These are phyloP conservation scores for Anodontia alba DNA, from an alignment of 2,888 invertebrate genomes.

Conservation along the genomic window DNA sequence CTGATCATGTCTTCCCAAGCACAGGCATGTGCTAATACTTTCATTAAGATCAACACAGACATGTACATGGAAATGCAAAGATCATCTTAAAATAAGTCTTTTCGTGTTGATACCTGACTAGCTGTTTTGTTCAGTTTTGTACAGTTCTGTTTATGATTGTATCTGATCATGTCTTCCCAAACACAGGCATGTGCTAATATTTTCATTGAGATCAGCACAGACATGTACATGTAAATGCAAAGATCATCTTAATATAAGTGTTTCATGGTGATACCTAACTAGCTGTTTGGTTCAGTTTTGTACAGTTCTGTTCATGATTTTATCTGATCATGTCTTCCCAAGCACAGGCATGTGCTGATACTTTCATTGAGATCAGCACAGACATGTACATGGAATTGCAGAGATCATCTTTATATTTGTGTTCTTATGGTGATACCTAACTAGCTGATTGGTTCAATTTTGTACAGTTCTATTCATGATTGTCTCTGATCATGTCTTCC, in stretches of 20 bases:
- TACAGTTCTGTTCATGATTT: too few relatives aligned
- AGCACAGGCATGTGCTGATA: slow-evolving; percentile 2
- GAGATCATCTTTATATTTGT: too few relatives aligned
- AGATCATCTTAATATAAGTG: not conserved
- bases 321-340: not conserved
- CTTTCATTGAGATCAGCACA: too few relatives aligned
- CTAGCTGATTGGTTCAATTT: too few relatives aligned
- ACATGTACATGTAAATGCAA: not conserved
- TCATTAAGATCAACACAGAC: not conserved
- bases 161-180: not conserved
- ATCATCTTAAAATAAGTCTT: not conserved
- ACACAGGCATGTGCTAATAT: slow-evolving; percentile 6
- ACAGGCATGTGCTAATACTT: not conserved
- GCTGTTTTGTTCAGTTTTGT: too few relatives aligned
- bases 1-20: not conserved
- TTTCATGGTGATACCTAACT: not conserved
- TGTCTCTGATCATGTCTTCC: too few relatives aligned
- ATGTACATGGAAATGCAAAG: not conserved
- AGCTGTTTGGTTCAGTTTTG: too few relatives aligned
- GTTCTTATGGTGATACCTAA: too few relatives aligned
- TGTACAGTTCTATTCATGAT: too few relatives aligned
- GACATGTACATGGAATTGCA: too few relatives aligned
- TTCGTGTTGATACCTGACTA: too few relatives aligned
- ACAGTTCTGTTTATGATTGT: too few relatives aligned
- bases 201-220: not conserved